Evolutionary conservation across 2,888 invertebrate species (phyloP).

Genomic region (Bibio marci): DNA sequence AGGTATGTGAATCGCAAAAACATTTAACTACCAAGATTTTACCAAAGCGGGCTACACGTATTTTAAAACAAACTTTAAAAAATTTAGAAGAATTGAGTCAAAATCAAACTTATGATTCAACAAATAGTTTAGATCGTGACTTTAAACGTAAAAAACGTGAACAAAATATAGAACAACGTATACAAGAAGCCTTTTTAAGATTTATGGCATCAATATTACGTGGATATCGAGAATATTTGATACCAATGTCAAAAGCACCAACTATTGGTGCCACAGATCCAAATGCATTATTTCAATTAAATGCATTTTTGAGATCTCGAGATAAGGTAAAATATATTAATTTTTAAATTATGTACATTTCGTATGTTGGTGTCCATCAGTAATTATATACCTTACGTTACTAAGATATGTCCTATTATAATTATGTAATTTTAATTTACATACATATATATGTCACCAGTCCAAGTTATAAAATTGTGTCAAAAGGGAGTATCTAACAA

Average conservation of each 20-base stretch:
- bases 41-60: slow-evolving; percentile 74
- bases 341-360: slow-evolving; percentile 5
- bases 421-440: no score
- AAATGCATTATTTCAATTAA: slow-evolving; percentile 84
- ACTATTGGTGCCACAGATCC: slow-evolving; percentile 91
- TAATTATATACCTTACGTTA: no score
- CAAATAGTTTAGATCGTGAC: slow-evolving; percentile 60
- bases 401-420: no score
- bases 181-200: slow-evolving; percentile 91
- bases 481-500: no score
- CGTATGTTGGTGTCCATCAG: no score
- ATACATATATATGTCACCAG: no score
- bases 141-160: slow-evolving; percentile 67
- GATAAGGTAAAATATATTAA: slow-evolving; percentile 46
- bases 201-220: slow-evolving; percentile 88
- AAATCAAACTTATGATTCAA: slow-evolving; percentile 32
- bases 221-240: slow-evolving; percentile 72
- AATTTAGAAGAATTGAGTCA: slow-evolving; percentile 47
- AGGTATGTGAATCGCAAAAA: slow-evolving; percentile 57
- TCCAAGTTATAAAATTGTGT: no score
- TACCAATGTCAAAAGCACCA: slow-evolving; percentile 88
- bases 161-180: slow-evolving; percentile 75
- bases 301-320: slow-evolving; percentile 70
- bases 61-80: slow-evolving; percentile 62
- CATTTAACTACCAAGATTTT: slow-evolving; percentile 62